Evolutionary conservation across 2,888 invertebrate genomes (phyloP).

Genomic region (Latheticus oryzae): DNA sequence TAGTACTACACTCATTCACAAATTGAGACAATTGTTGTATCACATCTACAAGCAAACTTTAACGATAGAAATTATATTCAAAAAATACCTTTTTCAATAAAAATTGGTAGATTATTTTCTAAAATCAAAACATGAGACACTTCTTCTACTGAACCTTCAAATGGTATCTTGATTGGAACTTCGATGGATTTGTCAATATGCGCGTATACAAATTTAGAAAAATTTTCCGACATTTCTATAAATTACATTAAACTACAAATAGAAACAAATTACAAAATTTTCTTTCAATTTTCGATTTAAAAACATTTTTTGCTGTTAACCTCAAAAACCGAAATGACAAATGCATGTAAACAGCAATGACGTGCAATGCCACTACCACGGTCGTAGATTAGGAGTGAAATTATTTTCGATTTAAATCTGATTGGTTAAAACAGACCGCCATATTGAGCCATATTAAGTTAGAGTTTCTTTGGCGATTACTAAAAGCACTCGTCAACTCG

Average conservation of each 20-base stretch:
- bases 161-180: slow-evolving; percentile 55
- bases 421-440: too few species aligned
- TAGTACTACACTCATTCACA: slow-evolving; percentile 74
- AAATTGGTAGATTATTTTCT: slow-evolving; percentile 56
- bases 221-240: slow-evolving; percentile 13
- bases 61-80: neutral
- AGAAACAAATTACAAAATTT: neutral
- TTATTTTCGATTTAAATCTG: too few species aligned
- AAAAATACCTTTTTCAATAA: slow-evolving; percentile 63
- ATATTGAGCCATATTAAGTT: too few species aligned
- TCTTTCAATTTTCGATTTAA: too few species aligned
- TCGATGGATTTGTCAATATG: slow-evolving; percentile 47
- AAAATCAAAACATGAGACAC: slow-evolving; percentile 57
- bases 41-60: slow-evolving; percentile 33
- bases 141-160: slow-evolving; percentile 57
- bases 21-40: slow-evolving; percentile 64
- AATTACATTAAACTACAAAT: neutral
- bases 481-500: too few species aligned
- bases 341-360: too few species aligned
- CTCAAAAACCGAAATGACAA: too few species aligned
- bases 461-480: too few species aligned
- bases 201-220: slow-evolving; percentile 6
- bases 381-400: too few species aligned
- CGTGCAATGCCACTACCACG: too few species aligned
- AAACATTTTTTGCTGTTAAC: too few species aligned